These are phyloP conservation scores for Achatina immaculata DNA, from an alignment of 1,140 invertebrate species.

Conservation along the genomic window DNA sequence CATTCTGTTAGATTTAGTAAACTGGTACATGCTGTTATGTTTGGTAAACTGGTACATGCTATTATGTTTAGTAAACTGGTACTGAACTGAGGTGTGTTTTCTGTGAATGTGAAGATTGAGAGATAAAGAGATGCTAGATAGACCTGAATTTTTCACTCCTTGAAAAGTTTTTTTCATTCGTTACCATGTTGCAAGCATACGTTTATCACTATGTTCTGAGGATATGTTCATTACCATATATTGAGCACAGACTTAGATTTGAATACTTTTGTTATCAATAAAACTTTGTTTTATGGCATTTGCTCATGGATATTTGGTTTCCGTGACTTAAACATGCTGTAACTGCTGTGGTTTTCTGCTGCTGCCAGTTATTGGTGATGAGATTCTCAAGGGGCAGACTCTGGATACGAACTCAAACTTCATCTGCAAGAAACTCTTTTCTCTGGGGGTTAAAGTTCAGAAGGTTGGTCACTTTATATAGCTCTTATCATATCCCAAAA, in stretches of 20 bases:
- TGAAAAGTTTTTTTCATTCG: too few species aligned
- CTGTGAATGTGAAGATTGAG: too few species aligned
- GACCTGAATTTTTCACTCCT: too few species aligned
- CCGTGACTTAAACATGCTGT: not conserved
- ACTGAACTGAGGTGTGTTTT: too few species aligned
- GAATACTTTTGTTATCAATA: not conserved
- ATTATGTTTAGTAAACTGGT: too few species aligned
- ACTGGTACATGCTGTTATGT: too few species aligned
- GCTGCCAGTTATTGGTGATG: slow-evolving; percentile 83
- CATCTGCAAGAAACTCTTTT: slow-evolving; percentile 77
- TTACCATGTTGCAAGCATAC: too few species aligned
- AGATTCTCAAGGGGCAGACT: slow-evolving; percentile 86
- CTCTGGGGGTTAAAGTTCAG: slow-evolving; percentile 78
- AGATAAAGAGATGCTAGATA: too few species aligned
- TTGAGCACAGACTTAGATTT: not conserved
- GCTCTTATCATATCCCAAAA: too few species aligned
- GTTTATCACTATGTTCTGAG: not conserved
- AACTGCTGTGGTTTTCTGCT: slow-evolving; percentile 59
- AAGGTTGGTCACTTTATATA: slow-evolving; percentile 50
- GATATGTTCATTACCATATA: not conserved
- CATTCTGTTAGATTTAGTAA: too few species aligned
- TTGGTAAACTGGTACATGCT: too few species aligned
- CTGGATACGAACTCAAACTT: slow-evolving; percentile 83
- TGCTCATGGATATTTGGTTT: not conserved
- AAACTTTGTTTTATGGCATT: not conserved